Conservation (phyloP, 1,140 invertebrate genomes). For the Zaprionus capensis region DNA sequence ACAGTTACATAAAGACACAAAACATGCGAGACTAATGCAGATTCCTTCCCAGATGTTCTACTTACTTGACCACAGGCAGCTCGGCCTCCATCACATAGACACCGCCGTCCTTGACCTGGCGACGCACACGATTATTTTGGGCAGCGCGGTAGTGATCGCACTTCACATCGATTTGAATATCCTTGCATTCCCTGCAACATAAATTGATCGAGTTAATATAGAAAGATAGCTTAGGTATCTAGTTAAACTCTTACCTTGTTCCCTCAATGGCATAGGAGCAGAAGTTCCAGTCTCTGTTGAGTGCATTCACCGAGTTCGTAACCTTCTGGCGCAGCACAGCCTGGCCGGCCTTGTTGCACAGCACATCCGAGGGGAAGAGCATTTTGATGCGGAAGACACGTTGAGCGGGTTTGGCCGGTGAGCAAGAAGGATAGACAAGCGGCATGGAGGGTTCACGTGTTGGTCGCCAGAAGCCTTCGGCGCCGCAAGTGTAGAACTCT, state of each 20-base stretch:
- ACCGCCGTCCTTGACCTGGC: conserved; percentile 89
- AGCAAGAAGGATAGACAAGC: conserved; percentile 95
- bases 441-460: conserved; percentile 91
- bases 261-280: conserved; percentile 93
- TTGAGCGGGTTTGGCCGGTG: conserved; percentile 92
- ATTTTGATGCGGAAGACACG: conserved; percentile 96
- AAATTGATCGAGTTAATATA: neutral
- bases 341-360: conserved; percentile 97
- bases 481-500: conserved; percentile 97
- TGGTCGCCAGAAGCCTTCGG: conserved; percentile 98
- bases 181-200: conserved; percentile 91
- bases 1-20: conserved; percentile 12
- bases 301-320: conserved; percentile 92
- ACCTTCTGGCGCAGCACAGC: conserved; percentile 95
- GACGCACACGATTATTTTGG: conserved; percentile 87
- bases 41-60: conserved; percentile 19
- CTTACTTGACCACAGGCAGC: conserved; percentile 93
- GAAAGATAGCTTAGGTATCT: neutral
- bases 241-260: conserved; percentile 51
- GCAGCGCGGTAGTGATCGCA: conserved; percentile 89
- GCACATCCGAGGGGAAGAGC: conserved; percentile 96
- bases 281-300: conserved; percentile 97
- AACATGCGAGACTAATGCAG: neutral
- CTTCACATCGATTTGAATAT: conserved; percentile 94
- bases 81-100: conserved; percentile 91